Evolutionary conservation across 2,797 vertebrate species (phyloP).

Genomic region (Delichon dasypus): DNA sequence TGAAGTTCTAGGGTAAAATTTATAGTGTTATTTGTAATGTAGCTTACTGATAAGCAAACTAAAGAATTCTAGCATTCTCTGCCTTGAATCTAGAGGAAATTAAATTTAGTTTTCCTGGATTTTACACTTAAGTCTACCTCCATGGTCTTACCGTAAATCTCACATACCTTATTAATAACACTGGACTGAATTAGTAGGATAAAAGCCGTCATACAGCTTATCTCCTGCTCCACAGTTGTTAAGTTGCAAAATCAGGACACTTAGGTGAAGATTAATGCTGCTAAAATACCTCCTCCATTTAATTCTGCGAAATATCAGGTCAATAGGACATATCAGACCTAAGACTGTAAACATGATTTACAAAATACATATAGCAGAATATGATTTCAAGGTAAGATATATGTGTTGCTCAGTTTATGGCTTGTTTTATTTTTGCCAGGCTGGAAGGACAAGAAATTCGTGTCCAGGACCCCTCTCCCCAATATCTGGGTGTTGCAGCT

Average conservation of each 20-base stretch:
- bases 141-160: neutral
- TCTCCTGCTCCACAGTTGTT: neutral
- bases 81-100: neutral
- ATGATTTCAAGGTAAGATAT: neutral
- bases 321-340: neutral
- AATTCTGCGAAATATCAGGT: neutral
- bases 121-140: neutral
- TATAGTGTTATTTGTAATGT: neutral
- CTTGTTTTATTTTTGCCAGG: neutral
- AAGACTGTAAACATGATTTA: neutral
- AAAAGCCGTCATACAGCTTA: neutral
- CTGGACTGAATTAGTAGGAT: constrained; percentile 31
- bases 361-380: neutral
- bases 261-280: constrained; percentile 18
- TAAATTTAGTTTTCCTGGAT: neutral
- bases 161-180: neutral
- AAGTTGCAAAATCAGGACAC: constrained; percentile 20
- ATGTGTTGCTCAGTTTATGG: neutral
- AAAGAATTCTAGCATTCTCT: neutral
- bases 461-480: neutral
- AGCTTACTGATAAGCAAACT: neutral
- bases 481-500: neutral
- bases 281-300: neutral
- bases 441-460: neutral
- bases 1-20: constrained; percentile 9